A percentile compares a stretch with the other conserved stretches of the same genome.
Conservation (phyloP, 2,888 invertebrate genomes). For the Tenthredo amoena region DNA sequence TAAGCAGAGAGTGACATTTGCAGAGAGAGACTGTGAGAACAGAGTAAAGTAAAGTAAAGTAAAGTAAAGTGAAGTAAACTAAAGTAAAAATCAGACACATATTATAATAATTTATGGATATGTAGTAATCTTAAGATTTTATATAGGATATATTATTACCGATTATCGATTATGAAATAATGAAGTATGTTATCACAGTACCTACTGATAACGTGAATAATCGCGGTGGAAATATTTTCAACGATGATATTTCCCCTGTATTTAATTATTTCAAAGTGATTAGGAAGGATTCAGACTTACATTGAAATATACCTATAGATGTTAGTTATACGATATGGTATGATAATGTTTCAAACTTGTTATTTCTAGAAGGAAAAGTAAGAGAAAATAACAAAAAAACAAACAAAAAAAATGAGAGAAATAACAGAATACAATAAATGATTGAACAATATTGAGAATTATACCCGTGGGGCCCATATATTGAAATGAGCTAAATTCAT, state of each 20-base stretch:
- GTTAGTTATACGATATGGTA: slow-evolving; percentile 22
- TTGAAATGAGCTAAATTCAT: background rate
- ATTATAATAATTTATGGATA: slow-evolving; percentile 71
- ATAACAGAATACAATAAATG: background rate
- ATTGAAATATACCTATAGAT: slow-evolving; percentile 28
- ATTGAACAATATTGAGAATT: background rate
- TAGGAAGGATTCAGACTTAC: slow-evolving; percentile 32
- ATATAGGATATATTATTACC: slow-evolving; percentile 55
- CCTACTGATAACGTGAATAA: background rate
- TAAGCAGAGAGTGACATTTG: slow-evolving; percentile 53
- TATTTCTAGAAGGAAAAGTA: slow-evolving; percentile 15
- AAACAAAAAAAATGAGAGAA: background rate
- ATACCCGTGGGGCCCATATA: background rate
- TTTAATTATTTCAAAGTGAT: slow-evolving; percentile 31
- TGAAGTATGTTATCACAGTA: background rate
- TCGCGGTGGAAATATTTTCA: background rate
- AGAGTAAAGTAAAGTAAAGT: slow-evolving; percentile 63
- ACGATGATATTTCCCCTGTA: slow-evolving; percentile 2
- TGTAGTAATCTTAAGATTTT: slow-evolving; percentile 67
- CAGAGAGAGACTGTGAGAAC: slow-evolving; percentile 59
- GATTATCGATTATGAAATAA: slow-evolving; percentile 7
- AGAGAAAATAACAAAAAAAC: background rate
- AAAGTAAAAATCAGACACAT: slow-evolving; percentile 40
- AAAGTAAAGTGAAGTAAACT: slow-evolving; percentile 57
- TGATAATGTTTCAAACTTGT: slow-evolving; percentile 16